phyloP scores from a whole-genome alignment of 2,888 invertebrate genomes.

The Prosopocoilus inquinatus region DNA sequence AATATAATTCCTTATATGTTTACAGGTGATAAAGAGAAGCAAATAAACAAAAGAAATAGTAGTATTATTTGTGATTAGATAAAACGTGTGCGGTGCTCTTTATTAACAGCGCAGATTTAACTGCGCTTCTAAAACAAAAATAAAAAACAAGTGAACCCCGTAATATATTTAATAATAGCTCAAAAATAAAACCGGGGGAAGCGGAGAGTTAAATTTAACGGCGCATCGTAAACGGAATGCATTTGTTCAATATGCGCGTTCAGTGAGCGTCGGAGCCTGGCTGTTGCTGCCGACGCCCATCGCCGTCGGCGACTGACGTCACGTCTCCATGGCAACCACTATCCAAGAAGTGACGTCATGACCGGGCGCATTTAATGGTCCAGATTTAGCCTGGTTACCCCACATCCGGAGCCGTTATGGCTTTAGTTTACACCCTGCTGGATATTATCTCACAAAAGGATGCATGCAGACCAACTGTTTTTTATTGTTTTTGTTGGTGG shows the following conservation, averaged over 20 bases:
- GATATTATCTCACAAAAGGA: constrained; percentile 19
- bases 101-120: no score
- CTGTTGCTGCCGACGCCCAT: constrained; percentile 23
- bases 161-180: no score
- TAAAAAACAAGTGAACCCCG: no score
- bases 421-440: constrained; percentile 24
- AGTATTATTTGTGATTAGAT: no score
- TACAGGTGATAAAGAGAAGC: no score
- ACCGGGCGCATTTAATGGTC: constrained; percentile 30
- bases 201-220: no score
- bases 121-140: no score
- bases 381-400: constrained; percentile 30
- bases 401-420: constrained; percentile 26
- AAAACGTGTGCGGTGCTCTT: no score
- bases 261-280: constrained; percentile 8
- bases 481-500: constrained; percentile 18
- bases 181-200: no score
- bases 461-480: constrained; percentile 14
- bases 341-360: constrained; percentile 29
- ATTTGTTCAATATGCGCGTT: constrained; percentile 15
- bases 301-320: constrained; percentile 25
- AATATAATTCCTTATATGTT: no score
- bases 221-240: not conserved
- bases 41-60: no score
- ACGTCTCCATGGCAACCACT: constrained; percentile 25